Conservation (phyloP, 2,888 invertebrate genomes). For the Caenorhabditis macrosperma region DNA sequence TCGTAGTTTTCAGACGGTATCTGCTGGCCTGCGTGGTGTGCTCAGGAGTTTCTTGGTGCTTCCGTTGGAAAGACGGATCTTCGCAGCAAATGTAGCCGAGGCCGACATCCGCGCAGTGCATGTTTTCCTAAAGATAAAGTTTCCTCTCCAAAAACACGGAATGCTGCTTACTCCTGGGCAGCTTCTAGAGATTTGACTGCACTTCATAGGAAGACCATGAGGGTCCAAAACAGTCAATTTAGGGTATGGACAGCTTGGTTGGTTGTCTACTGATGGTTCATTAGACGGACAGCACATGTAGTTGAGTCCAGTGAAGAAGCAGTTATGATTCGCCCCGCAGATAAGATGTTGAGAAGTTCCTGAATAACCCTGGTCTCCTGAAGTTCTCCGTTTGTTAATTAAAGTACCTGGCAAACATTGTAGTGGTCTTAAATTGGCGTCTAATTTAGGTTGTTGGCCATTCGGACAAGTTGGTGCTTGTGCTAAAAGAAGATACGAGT, state of each 20-base stretch:
- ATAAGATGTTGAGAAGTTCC: conserved; percentile 70
- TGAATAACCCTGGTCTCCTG: conserved; percentile 12
- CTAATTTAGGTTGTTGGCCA: conserved; percentile 72
- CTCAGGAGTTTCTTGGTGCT: not conserved
- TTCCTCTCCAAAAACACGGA: not conserved
- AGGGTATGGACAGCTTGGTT: conserved; percentile 69
- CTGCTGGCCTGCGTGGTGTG: not conserved
- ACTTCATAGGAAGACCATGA: conserved; percentile 70
- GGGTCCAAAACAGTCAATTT: conserved; percentile 70
- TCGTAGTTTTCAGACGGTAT: conserved; percentile 42
- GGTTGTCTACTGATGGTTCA: conserved; percentile 72
- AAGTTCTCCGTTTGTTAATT: not conserved
- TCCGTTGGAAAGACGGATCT: conserved; percentile 57
- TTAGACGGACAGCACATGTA: conserved; percentile 79
- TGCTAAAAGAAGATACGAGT: conserved; percentile 46
- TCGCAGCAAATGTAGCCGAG: conserved; percentile 75
- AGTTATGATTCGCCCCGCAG: conserved; percentile 76
- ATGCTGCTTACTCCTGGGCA: conserved; percentile 70
- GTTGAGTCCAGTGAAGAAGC: conserved; percentile 79
- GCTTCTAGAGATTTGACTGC: conserved; percentile 62
- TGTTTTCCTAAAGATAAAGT: conserved; percentile 61
- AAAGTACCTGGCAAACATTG: conserved; percentile 79
- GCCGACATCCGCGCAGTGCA: conserved; percentile 71
- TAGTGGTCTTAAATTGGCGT: conserved; percentile 65
- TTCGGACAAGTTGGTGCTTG: conserved; percentile 75